Base-by-base conservation (phyloP, 1,140 invertebrate genomes). In the Diuraphis noxia region DNA sequence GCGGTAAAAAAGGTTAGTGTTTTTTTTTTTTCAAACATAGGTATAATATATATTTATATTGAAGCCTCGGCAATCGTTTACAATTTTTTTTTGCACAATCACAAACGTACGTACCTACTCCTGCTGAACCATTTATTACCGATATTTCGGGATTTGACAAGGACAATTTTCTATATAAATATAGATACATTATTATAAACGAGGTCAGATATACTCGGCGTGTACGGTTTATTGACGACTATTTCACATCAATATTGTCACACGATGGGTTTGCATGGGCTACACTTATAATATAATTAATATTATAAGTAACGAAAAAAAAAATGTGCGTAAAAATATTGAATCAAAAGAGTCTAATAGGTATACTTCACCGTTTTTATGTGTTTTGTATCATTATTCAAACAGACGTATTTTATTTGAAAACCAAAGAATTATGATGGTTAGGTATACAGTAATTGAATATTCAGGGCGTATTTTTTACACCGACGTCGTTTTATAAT, bases 11-110 rank as follows among this genome's bases (percentile, higher is more conserved):
- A 52, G n/a, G 19, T 52, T 23, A 52, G 84, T 72, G 56, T n/a
- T 38, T 84, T 82, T 85, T 84, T 25, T 85, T n/a, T n/a, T n/a
- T n/a, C n/a, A n/a, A n/a, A n/a, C n/a, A n/a, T n/a, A n/a, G n/a
- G n/a, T n/a, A n/a, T n/a, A n/a, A n/a, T n/a, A n/a, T n/a, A n/a
- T n/a, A n/a, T n/a, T n/a, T n/a, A n/a, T n/a, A n/a, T n/a, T n/a
- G n/a, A n/a, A 36, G 9, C 46, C 13, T 46, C 30, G 84, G 30
- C 46, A 52, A 52, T 36, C 43, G n/a, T 52, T 21, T 36, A 46
- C 82, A 43, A 49, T 86, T 86, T 86, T 86, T 36, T 86, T 49
- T 21, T 25, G 84, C 46, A 38, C 84, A 84, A 84, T 84, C 81
- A 84, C 82, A 40, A 34, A 40, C 38, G 36, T 72, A 40, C 19